Percentiles rank a stretch among this genome's conserved stretches.
Evolutionary conservation across 2,113 vertebrate genomes (phyloP).

Genomic region (Lepisosteus osseus): DNA sequence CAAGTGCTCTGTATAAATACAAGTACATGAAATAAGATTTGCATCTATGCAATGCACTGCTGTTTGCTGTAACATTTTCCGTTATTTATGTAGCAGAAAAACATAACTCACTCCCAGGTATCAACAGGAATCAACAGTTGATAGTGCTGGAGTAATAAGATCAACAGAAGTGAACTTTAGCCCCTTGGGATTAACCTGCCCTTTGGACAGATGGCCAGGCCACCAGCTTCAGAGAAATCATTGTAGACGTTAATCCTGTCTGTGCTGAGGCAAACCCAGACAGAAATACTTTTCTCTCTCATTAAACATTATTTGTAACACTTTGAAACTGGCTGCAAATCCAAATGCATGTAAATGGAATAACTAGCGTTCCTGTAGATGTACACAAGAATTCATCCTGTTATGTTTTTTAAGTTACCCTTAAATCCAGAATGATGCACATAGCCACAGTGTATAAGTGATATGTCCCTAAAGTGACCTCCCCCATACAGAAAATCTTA

Average conservation of each 20-base stretch:
- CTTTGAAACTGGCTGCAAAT: conserved; percentile 15
- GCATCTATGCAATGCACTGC: no score
- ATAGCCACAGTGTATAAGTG: no score
- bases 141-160: not conserved
- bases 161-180: not conserved
- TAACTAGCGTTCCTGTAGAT: conserved; percentile 12
- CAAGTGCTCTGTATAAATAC: no score
- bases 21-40: no score
- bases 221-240: not conserved
- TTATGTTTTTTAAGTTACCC: not conserved
- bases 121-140: not conserved
- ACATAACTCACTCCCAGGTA: no score
- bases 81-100: no score
- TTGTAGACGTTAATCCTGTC: not conserved
- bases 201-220: conserved; percentile 12
- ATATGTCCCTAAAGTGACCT: not conserved
- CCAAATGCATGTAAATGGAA: conserved; percentile 4
- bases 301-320: conserved; percentile 1
- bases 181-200: conserved; percentile 1
- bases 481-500: no score
- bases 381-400: not conserved
- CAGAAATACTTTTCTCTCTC: conserved; percentile 4
- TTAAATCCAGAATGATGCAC: not conserved
- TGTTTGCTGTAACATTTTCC: no score
- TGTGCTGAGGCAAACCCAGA: conserved; percentile 1